Base-by-base conservation (phyloP, 1,140 invertebrate species). In the Zaprionus lachaisei region DNA sequence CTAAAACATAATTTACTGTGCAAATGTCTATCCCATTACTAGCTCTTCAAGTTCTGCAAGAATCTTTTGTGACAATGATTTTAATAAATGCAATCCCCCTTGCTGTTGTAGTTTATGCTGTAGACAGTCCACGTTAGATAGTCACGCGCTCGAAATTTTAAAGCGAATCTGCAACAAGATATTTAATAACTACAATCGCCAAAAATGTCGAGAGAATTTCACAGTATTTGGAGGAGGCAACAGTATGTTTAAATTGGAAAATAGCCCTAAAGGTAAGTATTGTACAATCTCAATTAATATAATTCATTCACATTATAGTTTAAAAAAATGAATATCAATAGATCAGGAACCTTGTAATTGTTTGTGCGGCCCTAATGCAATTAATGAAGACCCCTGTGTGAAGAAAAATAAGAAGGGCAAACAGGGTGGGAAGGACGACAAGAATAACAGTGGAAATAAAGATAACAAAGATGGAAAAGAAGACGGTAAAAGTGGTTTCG, bases 81-180 rank as follows among this genome's bases (percentile, higher is more conserved):
- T 51, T n/a, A 77, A 69, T 26, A 63, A 54, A 28, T 85, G 83
- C 37, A 86, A 57, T 38, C 76, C 75, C 20, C 12, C 20, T 31
- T 73, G 66, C 28, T 31, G 34, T 24, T 79, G 65, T 31, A 37
- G 56, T 17, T 55, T 64, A 7, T 77, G 79, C 41, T 81, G 80
- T 51, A 44, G 26, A 17, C 20, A 55, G 14, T 54, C 51, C 1
- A 28, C 57, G 22, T 31, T 82, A 2, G 82, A 66, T 55, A 54
- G 76, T 28, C 77, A 77, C 22, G 78, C 79, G 0, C 84, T 82
- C 58, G 64, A 69, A 5, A 67, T 85, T 24, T 60, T 90, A 6
- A 90, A 84, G 17, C 60, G 85, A 34, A 74, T 90, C 15, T 90
- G 85, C 34, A 73, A 81, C 58, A 90, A 90, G 26, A 82, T 90